phyloP scores from a whole-genome alignment of 30 jellyfish, hydroid and myxozoan genomes.

The Mastigias papua region DNA sequence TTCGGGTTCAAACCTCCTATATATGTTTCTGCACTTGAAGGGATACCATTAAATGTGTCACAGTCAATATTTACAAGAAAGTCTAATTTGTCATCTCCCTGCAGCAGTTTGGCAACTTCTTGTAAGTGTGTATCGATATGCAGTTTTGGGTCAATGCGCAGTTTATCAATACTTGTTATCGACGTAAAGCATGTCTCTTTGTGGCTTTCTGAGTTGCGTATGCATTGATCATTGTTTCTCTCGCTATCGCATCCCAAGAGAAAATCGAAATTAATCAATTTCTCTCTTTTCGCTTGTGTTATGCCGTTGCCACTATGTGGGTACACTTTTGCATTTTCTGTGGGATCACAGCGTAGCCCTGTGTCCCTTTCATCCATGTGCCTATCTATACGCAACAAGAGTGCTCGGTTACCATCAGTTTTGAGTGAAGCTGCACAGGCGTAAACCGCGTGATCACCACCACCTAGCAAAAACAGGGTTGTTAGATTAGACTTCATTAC shows the following conservation, averaged over 20 bases:
- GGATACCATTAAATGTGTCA: slow-evolving; percentile 33
- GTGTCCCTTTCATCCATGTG: slow-evolving; percentile 48
- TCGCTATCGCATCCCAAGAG: slow-evolving; percentile 48
- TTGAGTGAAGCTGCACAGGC: slow-evolving; percentile 29
- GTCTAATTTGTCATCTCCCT: neutral
- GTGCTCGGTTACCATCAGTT: neutral
- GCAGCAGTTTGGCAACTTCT: neutral
- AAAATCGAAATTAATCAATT: slow-evolving; percentile 14
- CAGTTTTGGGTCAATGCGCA: slow-evolving; percentile 42
- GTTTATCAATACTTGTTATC: slow-evolving; percentile 1
- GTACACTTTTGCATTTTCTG: neutral
- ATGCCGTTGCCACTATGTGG: slow-evolving; percentile 51
- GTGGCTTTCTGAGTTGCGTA: neutral
- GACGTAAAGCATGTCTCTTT: slow-evolving; percentile 16
- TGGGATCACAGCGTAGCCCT: slow-evolving; percentile 26
- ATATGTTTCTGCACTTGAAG: slow-evolving; percentile 38
- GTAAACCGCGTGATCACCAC: slow-evolving; percentile 40
- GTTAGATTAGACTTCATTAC: neutral
- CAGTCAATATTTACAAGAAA: slow-evolving; percentile 30
- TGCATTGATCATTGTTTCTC: slow-evolving; percentile 25
- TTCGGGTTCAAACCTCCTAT: slow-evolving; percentile 32
- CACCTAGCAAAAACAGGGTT: slow-evolving; percentile 21
- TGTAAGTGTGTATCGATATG: neutral
- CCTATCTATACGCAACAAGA: slow-evolving; percentile 22
- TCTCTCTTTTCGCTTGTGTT: slow-evolving; percentile 40